These are phyloP conservation scores for Ichneumoninae sp. DNA, from an alignment of 2,888 invertebrate species.

Conservation along the genomic window DNA sequence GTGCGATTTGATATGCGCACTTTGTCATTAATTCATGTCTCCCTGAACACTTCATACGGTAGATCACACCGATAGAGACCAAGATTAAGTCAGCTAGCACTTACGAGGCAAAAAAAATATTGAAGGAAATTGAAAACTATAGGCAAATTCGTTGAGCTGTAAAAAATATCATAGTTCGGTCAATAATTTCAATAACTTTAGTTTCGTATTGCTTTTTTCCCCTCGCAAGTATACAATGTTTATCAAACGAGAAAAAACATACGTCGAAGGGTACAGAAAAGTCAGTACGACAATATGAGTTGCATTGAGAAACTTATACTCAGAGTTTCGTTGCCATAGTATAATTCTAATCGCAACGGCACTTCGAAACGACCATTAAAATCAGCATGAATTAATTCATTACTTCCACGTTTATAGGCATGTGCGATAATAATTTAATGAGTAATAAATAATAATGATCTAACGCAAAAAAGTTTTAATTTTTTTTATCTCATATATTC, in stretches of 20 bases:
- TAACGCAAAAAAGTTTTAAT: conserved; percentile 66
- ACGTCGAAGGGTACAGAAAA: conserved; percentile 6
- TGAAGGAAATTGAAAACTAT: neutral
- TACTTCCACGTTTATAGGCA: neutral
- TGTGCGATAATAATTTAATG: conserved; percentile 7
- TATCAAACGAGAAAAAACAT: neutral
- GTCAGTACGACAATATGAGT: neutral
- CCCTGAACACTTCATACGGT: neutral
- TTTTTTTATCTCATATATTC: conserved; percentile 63
- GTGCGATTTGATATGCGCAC: conserved; percentile 5
- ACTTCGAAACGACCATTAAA: neutral
- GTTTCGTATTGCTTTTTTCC: neutral
- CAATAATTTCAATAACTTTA: neutral
- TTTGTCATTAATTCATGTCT: neutral
- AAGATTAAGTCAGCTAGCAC: neutral
- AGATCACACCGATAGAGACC: conserved; percentile 1
- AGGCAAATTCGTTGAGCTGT: neutral
- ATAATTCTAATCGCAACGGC: neutral
- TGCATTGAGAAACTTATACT: neutral
- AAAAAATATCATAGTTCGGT: neutral
- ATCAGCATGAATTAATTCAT: neutral
- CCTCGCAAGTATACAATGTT: conserved; percentile 4
- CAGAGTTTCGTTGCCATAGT: neutral
- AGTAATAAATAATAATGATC: conserved; percentile 22
- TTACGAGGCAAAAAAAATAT: neutral